Evolutionary conservation across 2,113 vertebrate genomes (phyloP), one percentile per base, ranked within the genome.

Genomic region (Atractosteus spatula): DNA sequence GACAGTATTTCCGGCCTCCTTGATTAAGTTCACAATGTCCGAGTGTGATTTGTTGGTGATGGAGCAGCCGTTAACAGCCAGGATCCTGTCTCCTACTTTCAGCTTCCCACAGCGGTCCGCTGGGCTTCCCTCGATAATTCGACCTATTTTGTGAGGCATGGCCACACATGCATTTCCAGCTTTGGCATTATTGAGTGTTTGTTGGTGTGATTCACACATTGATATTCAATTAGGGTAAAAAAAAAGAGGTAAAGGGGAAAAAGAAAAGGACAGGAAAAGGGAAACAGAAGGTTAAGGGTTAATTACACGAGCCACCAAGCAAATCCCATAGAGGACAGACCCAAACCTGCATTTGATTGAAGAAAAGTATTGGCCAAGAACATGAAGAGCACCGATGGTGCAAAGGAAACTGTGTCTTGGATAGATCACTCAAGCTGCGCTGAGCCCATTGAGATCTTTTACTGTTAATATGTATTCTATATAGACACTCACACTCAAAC

Each of bases 81-180:
- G 90, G 92, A 99, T 99, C 76, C 98, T 95, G 89, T 99, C 97
- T 75, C 98, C 98, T 14, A 99, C 98, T 89, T 99, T 99, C 92
- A 99, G 95, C 91, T 96, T 97, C 82, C 97, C 96, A 6, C 97
- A 99, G 83, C 97, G 98, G 91, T 99, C 98, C 4, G 98, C 98
- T 13, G 98, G 97, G 83, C 98, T 99, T 82, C 96, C 97, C 89
- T 99, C 97, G 79, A 99, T 99, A 91, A 99, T 99, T 87, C 96
- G 95, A 86, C 98, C 98, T 99, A 99, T 99, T 99, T 99, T 99
- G 94, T 99, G 97, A 93, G 97, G 97, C 97, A 99, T 99, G 94
- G 97, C 97, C 93, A 98, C 97, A 97, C 97, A 98, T 92, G 97
- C 95, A 96, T 99, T 99, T 91, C 97, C 96, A 89, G 95, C 96